Evolutionary conservation across 2,888 invertebrate species (phyloP).

Genomic region (Cyclophora albipunctata): DNA sequence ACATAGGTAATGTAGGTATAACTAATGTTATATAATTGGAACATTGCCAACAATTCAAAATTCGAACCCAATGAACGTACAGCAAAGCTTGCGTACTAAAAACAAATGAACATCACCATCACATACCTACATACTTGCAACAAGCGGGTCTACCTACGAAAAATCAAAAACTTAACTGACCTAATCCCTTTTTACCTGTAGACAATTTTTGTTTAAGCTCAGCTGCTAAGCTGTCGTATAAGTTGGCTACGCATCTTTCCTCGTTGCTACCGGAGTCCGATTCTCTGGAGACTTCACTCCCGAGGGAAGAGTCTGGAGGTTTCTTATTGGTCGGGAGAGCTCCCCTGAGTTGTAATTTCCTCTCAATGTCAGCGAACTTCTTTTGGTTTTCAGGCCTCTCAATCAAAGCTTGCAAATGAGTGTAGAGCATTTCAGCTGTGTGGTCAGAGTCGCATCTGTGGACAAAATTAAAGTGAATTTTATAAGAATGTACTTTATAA

Average conservation of each 20-base stretch:
- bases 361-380: constrained; percentile 87
- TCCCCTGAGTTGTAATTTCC: constrained; percentile 70
- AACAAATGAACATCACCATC: too few species aligned
- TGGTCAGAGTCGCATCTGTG: constrained; percentile 90
- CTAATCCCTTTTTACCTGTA: constrained; percentile 71
- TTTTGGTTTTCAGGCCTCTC: constrained; percentile 90
- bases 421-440: constrained; percentile 90
- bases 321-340: constrained; percentile 77
- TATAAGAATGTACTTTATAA: neutral
- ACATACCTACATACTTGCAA: constrained; percentile 1
- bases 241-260: constrained; percentile 81
- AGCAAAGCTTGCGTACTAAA: too few species aligned
- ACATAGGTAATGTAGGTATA: too few species aligned
- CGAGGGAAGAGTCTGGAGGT: constrained; percentile 82
- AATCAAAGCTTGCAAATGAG: constrained; percentile 87
- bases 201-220: constrained; percentile 84
- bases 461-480: constrained; percentile 5
- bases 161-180: constrained; percentile 50
- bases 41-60: too few species aligned
- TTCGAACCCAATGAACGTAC: too few species aligned
- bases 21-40: too few species aligned
- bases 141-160: constrained; percentile 36
- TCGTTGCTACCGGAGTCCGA: constrained; percentile 83
- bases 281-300: constrained; percentile 83
- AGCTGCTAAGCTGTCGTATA: constrained; percentile 94